Conservation (phyloP, 2,888 invertebrate species). For the Drosophila meridionalis region DNA sequence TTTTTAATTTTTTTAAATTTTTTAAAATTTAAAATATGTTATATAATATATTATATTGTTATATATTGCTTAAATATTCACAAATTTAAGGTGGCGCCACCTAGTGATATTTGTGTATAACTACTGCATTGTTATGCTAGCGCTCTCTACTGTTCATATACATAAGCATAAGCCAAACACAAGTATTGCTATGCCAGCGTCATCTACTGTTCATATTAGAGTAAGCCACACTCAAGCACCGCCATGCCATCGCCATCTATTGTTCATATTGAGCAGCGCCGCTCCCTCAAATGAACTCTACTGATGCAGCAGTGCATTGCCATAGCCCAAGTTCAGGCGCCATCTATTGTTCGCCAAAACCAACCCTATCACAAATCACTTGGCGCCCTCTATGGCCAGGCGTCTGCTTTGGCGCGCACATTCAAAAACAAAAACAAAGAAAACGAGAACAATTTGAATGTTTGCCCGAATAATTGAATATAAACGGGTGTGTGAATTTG, state of each 20-base stretch:
- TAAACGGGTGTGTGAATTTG: conserved; percentile 27
- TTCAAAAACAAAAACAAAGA: conserved; percentile 16
- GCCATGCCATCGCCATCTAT: neutral
- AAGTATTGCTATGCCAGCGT: neutral
- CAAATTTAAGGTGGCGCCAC: neutral
- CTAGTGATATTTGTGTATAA: neutral
- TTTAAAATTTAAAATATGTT: too few relatives aligned
- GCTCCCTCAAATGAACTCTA: neutral
- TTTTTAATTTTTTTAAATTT: neutral
- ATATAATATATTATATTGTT: too few relatives aligned
- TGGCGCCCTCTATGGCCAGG: conserved; percentile 7
- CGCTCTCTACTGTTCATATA: neutral
- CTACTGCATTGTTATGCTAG: neutral
- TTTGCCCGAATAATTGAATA: conserved; percentile 22
- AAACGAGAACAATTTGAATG: neutral
- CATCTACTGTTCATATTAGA: neutral
- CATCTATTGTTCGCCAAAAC: neutral
- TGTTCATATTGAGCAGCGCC: neutral
- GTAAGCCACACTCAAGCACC: neutral
- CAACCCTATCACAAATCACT: too few relatives aligned
- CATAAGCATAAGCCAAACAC: neutral
- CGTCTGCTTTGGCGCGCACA: conserved; percentile 21
- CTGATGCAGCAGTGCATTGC: neutral
- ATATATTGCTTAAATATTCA: neutral
- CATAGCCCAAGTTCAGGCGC: neutral